Base-by-base conservation (phyloP, 1,140 invertebrate species). In the Eufriesea mexicana region DNA sequence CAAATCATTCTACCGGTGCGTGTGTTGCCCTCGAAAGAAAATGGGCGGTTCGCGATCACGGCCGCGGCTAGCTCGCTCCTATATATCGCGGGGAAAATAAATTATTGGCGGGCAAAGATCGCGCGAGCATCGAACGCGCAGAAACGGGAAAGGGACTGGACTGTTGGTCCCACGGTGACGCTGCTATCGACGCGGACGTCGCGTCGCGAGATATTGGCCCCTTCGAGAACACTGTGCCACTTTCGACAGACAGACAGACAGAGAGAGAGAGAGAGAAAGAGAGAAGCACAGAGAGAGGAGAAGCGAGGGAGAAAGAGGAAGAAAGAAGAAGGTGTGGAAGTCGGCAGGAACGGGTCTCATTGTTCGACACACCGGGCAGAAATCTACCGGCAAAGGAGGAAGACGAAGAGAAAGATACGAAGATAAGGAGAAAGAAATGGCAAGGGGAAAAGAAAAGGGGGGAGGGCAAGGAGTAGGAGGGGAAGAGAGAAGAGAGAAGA, bases 401-500 rank as follows among this genome's bases (percentile, higher is more conserved):
- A 72, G 75, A 84, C 35, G 7, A 23, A 79, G 59, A 83, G 59
- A 57, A 49, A 85, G 68, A 73, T 47, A 74, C 45, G 70, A 73
- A 71, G 84, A 70, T 55, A 75, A 85, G 66, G 51, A 20, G 71
- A 68, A 81, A 66, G 78, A 66, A 70, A 71, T 49, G 72, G 25
- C 64, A 79, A 75, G 71, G 84, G 73, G 80, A 45, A 57, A 49
- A 67, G 79, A 73, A 72, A 67, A 54, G 68, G 74, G 45, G n/a
- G 66, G 57, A 68, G 73, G 25, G n/a, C n/a, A n/a, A 70, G 35
- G 74, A 85, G 81, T 79, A 57, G 72, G 71, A 83, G 87, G 79
- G 66, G 70, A 74, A 64, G 76, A 59, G 72, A 81, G 83, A 20
- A 59, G 73, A 64, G 86, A 66, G 83, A 79, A 83, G 90, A 90